A percentile compares a stretch with the other conserved stretches of the same genome.
These are phyloP conservation scores for Mesochorus sp. DNA, from an alignment of 2,888 invertebrate species.

Conservation along the genomic window DNA sequence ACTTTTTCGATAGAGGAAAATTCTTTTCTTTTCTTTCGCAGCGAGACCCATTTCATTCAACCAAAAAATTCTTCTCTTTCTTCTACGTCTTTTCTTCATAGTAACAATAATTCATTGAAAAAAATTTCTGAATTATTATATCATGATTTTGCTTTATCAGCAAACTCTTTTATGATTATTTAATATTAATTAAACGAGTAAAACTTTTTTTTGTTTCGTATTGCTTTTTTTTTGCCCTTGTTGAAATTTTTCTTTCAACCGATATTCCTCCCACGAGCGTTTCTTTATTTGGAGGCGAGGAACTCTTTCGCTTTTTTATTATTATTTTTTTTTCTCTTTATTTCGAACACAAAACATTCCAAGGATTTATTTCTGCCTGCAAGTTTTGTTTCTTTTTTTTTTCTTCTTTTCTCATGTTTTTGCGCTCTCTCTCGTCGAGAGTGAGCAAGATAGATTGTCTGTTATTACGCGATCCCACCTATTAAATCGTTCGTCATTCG, in stretches of 20 bases:
- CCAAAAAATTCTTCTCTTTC: no score
- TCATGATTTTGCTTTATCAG: no score
- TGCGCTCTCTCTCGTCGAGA: conserved; percentile 23
- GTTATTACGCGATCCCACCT: conserved; percentile 69
- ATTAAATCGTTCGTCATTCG: conserved; percentile 77
- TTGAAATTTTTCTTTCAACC: no score
- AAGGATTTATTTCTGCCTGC: background rate
- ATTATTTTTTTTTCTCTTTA: background rate
- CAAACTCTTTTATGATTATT: no score
- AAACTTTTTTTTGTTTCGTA: no score
- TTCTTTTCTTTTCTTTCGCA: background rate
- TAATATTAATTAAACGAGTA: no score
- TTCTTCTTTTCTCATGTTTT: background rate
- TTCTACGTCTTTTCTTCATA: background rate
- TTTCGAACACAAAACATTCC: background rate
- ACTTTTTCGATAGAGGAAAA: background rate
- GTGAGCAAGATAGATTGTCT: conserved; percentile 55
- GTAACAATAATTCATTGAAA: background rate
- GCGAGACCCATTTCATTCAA: no score
- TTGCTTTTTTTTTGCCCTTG: no score
- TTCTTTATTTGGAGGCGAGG: no score
- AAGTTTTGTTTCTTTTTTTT: background rate
- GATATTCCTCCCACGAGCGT: no score
- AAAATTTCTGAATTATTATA: background rate
- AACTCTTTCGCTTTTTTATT: no score